These are phyloP conservation scores for Lophura nycthemera DNA, from an alignment of 2,113 vertebrate genomes.

Conservation along the genomic window DNA sequence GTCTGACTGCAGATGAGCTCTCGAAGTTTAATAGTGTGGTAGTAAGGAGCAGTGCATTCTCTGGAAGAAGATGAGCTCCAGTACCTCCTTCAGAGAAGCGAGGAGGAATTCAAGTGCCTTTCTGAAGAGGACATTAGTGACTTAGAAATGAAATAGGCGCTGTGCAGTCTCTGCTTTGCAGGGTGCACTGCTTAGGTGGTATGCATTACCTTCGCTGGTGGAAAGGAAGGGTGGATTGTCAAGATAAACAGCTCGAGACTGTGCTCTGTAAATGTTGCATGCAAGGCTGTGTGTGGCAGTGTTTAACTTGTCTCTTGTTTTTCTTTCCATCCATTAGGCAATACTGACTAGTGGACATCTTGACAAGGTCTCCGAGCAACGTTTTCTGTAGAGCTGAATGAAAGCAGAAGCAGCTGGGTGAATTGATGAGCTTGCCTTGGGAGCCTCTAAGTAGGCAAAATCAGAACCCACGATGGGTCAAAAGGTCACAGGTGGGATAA, in stretches of 20 bases:
- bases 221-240: not conserved
- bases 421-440: conserved; percentile 66
- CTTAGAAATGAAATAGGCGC: not conserved
- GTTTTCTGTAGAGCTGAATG: conserved; percentile 6
- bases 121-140: not conserved
- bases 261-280: not conserved
- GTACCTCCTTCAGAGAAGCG: not conserved
- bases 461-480: conserved; percentile 87
- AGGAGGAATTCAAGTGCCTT: not conserved
- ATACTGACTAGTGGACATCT: not conserved
- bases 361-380: conserved; percentile 36
- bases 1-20: not conserved
- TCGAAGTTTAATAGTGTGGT: not conserved
- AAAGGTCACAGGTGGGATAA: conserved; percentile 97
- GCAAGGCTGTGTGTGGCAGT: not conserved
- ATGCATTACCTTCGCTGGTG: not conserved
- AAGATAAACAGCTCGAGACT: not conserved
- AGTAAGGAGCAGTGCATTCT: not conserved
- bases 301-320: not conserved
- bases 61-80: not conserved
- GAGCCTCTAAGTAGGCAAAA: not conserved
- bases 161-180: not conserved
- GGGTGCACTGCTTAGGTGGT: rapidly evolving
- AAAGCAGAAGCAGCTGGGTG: not conserved
- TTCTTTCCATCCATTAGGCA: conserved; percentile 72